These are phyloP conservation scores for Lordiphosa collinella DNA, from an alignment of 1,140 invertebrate species.

Conservation along the genomic window DNA sequence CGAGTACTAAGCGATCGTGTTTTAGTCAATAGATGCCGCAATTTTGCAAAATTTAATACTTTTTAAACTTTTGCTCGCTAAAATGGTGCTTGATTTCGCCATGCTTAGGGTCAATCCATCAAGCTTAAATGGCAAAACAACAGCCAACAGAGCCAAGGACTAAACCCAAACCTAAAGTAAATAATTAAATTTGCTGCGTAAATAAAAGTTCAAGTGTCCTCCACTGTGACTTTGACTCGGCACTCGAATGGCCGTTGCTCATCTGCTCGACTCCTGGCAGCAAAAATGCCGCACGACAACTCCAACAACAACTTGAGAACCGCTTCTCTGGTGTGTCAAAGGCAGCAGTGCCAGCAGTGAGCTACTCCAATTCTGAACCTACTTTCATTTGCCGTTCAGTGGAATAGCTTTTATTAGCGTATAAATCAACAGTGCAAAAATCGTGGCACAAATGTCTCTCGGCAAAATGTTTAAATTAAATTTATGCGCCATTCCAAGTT, in stretches of 20 bases:
- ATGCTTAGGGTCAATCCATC: neutral
- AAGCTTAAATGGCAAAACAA: no score
- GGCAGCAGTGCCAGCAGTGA: constrained; percentile 33
- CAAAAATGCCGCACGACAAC: constrained; percentile 37
- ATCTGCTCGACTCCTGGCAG: constrained; percentile 21
- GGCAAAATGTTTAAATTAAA: constrained; percentile 62
- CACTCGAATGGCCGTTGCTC: constrained; percentile 27
- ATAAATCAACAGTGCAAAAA: constrained; percentile 75
- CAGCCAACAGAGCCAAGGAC: neutral
- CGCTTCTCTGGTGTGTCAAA: constrained; percentile 68
- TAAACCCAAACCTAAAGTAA: constrained; percentile 45
- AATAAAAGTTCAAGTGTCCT: constrained; percentile 63
- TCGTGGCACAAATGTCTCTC: constrained; percentile 47
- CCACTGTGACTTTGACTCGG: constrained; percentile 5
- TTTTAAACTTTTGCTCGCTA: no score
- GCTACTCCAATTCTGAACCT: constrained; percentile 33
- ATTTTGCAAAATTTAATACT: no score
- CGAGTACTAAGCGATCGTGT: no score
- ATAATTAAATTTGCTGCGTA: constrained; percentile 73
- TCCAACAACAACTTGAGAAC: constrained; percentile 27
- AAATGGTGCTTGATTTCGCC: no score
- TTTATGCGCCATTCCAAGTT: constrained; percentile 71
- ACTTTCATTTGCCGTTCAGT: constrained; percentile 69
- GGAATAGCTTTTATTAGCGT: constrained; percentile 75
- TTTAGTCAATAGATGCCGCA: no score